Conservation (phyloP, 2,797 vertebrate genomes). For the Sylvia borin region DNA sequence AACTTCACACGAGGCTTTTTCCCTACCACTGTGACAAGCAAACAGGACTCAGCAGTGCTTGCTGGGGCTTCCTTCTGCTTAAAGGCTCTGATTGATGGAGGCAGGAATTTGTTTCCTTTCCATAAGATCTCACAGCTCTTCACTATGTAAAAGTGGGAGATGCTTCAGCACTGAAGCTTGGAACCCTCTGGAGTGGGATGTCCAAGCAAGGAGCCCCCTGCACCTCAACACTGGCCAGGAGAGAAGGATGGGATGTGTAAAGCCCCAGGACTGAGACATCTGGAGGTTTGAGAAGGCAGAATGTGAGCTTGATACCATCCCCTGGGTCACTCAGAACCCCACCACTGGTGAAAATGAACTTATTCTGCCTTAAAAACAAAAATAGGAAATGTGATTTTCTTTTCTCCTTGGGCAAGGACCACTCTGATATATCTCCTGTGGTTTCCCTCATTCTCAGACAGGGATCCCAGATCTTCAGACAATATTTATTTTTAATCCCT, state of each 20-base stretch:
- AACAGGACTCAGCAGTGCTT: not conserved
- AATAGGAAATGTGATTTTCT: not conserved
- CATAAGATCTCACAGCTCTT: not conserved
- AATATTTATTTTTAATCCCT: not conserved
- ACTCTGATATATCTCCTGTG: not conserved
- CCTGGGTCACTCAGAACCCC: not conserved
- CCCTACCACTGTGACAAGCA: not conserved
- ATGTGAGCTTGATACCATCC: not conserved
- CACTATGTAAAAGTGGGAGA: not conserved
- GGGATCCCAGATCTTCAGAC: not conserved
- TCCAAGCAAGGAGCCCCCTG: not conserved
- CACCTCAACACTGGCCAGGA: not conserved
- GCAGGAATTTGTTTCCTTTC: not conserved
- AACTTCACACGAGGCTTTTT: not conserved
- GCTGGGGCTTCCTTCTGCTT: not conserved
- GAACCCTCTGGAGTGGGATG: not conserved
- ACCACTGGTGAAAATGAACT: not conserved
- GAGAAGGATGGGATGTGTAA: fast-evolving
- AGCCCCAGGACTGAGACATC: not conserved
- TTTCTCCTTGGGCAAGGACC: fast-evolving
- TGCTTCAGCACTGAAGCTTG: not conserved
- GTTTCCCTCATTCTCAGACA: not conserved
- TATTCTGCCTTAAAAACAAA: not conserved
- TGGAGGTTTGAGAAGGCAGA: not conserved
- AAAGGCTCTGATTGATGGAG: not conserved